Percentiles rank a stretch among this genome's conserved stretches.
These are phyloP conservation scores for Chaetorhynchus papuensis DNA, from an alignment of 2,113 vertebrate species.

Conservation along the genomic window DNA sequence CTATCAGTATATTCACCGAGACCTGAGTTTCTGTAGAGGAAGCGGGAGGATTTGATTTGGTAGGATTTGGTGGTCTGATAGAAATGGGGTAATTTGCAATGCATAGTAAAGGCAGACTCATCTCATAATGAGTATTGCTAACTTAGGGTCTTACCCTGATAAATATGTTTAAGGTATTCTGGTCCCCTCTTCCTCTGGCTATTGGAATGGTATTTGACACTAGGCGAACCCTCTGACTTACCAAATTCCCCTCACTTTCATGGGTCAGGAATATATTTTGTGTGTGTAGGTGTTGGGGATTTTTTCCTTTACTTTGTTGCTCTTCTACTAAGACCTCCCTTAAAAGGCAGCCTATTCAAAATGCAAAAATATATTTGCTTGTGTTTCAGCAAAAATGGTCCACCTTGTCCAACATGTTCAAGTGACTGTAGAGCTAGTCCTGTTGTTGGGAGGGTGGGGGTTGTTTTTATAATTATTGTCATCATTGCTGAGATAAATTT, in stretches of 20 bases:
- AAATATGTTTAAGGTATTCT: background rate
- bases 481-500: background rate
- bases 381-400: background rate
- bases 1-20: background rate
- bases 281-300: background rate
- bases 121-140: background rate
- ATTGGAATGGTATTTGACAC: background rate
- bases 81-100: background rate
- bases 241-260: background rate
- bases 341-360: background rate
- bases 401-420: background rate
- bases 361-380: background rate
- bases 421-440: background rate
- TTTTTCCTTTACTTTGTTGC: background rate
- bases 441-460: background rate
- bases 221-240: background rate
- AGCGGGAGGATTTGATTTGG: background rate
- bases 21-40: background rate
- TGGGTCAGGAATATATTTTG: background rate
- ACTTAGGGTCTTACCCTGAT: background rate
- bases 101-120: background rate
- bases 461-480: background rate
- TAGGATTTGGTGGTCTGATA: background rate
- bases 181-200: background rate
- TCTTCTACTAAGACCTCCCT: background rate